A percentile compares a stretch with the other conserved stretches of the same genome.
Evolutionary conservation across 2,888 invertebrate species (phyloP).

Genomic region (Caenorhabditis japonica): DNA sequence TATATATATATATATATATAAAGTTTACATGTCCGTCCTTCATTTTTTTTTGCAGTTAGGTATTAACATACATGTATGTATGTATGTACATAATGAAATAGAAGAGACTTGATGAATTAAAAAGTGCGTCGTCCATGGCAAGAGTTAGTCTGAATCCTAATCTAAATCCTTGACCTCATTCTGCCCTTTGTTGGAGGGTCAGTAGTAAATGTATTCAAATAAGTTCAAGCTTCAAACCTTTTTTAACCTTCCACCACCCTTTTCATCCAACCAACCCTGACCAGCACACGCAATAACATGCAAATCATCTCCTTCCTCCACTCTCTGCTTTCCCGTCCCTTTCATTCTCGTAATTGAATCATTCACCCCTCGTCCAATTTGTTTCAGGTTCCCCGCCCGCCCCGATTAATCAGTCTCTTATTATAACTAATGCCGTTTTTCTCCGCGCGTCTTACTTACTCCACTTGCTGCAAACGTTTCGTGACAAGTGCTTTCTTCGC

Average conservation of each 20-base stretch:
- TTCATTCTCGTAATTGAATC: conserved; percentile 48
- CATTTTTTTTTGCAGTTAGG: conserved; percentile 1
- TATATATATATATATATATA: conserved; percentile 18
- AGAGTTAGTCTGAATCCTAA: conserved; percentile 31
- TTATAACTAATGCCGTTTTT: conserved; percentile 21
- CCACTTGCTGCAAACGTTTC: conserved; percentile 28
- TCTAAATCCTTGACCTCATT: conserved; percentile 40
- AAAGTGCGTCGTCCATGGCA: conserved; percentile 5
- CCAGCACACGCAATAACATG: conserved; percentile 15
- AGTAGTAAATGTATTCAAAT: no score
- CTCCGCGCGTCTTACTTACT: conserved; percentile 12
- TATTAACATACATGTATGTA: no score
- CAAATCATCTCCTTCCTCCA: conserved; percentile 23
- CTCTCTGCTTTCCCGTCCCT: not conserved
- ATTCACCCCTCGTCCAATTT: conserved; percentile 44
- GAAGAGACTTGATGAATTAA: no score
- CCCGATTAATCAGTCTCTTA: conserved; percentile 46
- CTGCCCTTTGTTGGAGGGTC: conserved; percentile 14
- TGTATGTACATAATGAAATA: no score
- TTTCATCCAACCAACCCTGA: no score
- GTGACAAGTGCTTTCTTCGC: conserved; percentile 42
- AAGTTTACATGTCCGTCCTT: conserved; percentile 10
- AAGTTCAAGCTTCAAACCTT: no score
- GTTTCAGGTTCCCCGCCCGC: conserved; percentile 39
- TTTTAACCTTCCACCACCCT: no score